These are phyloP conservation scores for Anas flavirostris DNA, from an alignment of 2,797 vertebrate species.

Conservation along the genomic window DNA sequence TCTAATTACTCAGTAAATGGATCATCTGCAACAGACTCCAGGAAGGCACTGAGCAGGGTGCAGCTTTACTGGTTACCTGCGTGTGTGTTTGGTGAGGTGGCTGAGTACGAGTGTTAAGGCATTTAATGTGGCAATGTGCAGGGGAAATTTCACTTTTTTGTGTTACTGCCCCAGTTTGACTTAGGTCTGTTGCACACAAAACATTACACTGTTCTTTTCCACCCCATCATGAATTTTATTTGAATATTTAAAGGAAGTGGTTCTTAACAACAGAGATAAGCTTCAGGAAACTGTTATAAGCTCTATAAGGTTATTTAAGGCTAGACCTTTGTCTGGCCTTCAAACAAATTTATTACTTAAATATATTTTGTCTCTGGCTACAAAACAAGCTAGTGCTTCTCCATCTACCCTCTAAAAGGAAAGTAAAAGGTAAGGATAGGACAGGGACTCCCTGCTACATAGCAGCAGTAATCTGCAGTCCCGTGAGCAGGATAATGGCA, in stretches of 20 bases:
- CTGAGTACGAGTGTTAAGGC: background rate
- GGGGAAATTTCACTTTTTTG: background rate
- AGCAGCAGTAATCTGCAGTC: background rate
- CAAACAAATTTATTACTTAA: background rate
- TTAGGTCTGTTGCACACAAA: background rate
- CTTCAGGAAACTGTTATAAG: too few species aligned
- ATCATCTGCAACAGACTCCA: background rate
- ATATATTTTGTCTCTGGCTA: background rate
- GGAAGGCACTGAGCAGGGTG: background rate
- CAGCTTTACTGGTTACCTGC: background rate
- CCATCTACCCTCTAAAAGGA: background rate
- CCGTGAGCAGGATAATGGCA: background rate
- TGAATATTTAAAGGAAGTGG: background rate
- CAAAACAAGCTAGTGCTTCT: too few species aligned
- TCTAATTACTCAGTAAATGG: background rate
- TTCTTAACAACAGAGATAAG: background rate
- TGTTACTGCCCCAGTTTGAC: background rate
- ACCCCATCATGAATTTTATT: background rate
- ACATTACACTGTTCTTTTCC: rapidly evolving
- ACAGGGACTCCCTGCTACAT: background rate
- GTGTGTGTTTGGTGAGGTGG: background rate
- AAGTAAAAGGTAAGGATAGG: background rate
- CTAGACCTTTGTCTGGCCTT: conserved; percentile 42
- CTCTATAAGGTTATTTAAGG: background rate
- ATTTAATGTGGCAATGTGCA: background rate